A percentile compares a stretch with the other conserved stretches of the same genome.
Evolutionary conservation across 1,140 invertebrate genomes (phyloP).

Genomic region (Anoplolepis gracilipes): DNA sequence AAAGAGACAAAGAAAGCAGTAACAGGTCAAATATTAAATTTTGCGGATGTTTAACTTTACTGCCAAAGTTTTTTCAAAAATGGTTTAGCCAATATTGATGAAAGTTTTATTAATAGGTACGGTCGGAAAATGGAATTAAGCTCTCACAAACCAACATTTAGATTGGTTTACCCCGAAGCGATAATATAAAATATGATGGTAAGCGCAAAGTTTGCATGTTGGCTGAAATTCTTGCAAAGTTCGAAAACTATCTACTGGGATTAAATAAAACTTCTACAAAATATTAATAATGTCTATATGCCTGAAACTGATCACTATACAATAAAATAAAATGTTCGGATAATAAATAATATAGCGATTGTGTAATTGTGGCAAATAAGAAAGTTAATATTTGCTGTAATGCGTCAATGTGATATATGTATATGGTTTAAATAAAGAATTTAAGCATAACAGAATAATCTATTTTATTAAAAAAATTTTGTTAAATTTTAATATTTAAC

Average conservation of each 20-base stretch:
- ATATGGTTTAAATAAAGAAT: neutral
- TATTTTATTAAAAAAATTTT: neutral
- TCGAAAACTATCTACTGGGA: conserved; percentile 7
- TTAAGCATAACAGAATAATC: neutral
- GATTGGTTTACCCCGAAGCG: conserved; percentile 48
- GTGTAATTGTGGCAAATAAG: neutral
- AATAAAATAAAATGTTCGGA: neutral
- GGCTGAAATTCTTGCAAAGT: conserved; percentile 16
- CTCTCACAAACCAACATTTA: conserved; percentile 44
- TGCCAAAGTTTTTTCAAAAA: conserved; percentile 27
- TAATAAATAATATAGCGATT: neutral
- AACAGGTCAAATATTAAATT: conserved; percentile 27
- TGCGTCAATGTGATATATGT: neutral
- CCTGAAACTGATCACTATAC: neutral
- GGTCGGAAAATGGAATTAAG: conserved; percentile 43
- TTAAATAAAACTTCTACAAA: conserved; percentile 28
- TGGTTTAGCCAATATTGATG: conserved; percentile 36
- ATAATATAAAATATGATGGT: conserved; percentile 53
- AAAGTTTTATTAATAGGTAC: conserved; percentile 52
- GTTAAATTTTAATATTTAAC: neutral
- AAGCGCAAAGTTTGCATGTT: conserved; percentile 31
- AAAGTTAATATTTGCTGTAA: conserved; percentile 8
- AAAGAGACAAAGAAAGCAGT: neutral
- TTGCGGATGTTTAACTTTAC: conserved; percentile 1
- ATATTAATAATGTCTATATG: conserved; percentile 22